A percentile compares a stretch with the other conserved stretches of the same genome.
phyloP scores from a whole-genome alignment of 2,888 invertebrate genomes.

The Cryptosula pallasiana region DNA sequence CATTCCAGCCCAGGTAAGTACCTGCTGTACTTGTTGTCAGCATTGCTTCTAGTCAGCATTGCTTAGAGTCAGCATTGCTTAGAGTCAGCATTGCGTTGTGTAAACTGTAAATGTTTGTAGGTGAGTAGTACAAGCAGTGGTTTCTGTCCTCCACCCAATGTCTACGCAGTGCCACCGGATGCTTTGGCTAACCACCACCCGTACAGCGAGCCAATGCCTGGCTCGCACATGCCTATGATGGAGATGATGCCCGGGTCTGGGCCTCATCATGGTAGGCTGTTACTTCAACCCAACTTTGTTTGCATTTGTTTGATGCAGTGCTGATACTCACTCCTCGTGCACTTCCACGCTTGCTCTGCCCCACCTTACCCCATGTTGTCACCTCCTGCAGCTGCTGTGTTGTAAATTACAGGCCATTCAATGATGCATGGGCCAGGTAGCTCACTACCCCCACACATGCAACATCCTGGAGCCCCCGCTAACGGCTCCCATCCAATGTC shows the following conservation, averaged over 20 bases:
- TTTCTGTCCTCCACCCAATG: not conserved
- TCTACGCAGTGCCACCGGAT: not conserved
- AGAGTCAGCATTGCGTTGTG: no score
- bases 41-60: no score
- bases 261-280: not conserved
- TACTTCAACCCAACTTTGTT: no score
- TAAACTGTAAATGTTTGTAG: no score
- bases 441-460: not conserved
- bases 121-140: not conserved
- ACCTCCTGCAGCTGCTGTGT: not conserved
- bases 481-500: not conserved
- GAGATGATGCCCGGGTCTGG: not conserved
- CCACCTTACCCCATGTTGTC: not conserved
- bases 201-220: not conserved
- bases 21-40: no score
- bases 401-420: not conserved
- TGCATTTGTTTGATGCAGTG: no score
- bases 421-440: not conserved
- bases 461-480: not conserved
- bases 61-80: no score
- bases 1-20: constrained; percentile 17
- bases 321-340: no score
- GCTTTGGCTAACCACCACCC: not conserved
- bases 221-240: not conserved
- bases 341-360: no score